A percentile compares a stretch with the other conserved stretches of the same genome.
Conservation (phyloP, 64 coral and sea anemone species). For the Dendronephthya gigantea region DNA sequence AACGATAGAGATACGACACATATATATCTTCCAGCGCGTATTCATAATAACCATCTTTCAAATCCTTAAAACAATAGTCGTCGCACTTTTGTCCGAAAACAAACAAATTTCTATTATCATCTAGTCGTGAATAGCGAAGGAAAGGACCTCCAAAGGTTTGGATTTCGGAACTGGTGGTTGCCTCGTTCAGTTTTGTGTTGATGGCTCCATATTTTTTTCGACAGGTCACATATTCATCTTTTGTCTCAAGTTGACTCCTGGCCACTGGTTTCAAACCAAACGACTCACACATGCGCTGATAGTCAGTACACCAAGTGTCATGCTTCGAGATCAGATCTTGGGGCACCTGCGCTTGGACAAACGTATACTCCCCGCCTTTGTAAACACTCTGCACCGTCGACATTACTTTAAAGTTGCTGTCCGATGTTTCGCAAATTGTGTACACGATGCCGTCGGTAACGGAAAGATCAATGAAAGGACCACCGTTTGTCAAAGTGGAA, state of each 20-base stretch:
- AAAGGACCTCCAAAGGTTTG: neutral
- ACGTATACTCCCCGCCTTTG: slow-evolving; percentile 16
- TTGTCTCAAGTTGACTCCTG: neutral
- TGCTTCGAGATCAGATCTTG: slow-evolving; percentile 19
- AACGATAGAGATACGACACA: neutral
- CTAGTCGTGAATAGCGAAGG: neutral
- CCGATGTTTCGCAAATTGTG: slow-evolving; percentile 21
- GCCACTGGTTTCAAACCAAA: slow-evolving; percentile 17
- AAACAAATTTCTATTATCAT: neutral
- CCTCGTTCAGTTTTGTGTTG: neutral
- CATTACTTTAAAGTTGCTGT: slow-evolving; percentile 42
- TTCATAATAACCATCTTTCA: neutral
- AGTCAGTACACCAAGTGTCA: slow-evolving; percentile 27
- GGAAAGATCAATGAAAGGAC: slow-evolving; percentile 1
- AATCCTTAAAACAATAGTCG: neutral
- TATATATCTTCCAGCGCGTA: neutral
- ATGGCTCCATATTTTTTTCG: neutral
- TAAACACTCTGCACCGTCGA: neutral
- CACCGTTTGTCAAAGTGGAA: neutral
- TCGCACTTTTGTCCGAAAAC: neutral
- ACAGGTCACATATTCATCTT: neutral
- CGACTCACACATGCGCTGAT: slow-evolving; percentile 21
- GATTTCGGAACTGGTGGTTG: neutral
- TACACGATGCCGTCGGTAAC: neutral
- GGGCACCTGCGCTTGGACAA: neutral